Conservation (phyloP, 2,113 vertebrate genomes). For the Motacilla tschutschensis region DNA sequence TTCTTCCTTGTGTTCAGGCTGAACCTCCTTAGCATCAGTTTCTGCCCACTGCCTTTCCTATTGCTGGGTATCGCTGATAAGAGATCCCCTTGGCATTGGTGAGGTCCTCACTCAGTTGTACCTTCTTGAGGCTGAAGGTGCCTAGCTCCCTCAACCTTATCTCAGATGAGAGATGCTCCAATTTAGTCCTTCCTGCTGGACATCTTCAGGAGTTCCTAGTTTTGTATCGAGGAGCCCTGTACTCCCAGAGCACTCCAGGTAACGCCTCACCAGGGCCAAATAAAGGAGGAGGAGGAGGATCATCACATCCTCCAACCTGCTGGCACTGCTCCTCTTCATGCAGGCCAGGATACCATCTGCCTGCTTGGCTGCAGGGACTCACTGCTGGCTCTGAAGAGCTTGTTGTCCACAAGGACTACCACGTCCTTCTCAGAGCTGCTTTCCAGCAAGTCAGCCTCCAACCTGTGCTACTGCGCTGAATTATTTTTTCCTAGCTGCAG, state of each 20-base stretch:
- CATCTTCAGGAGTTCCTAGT: background rate
- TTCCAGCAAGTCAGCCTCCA: background rate
- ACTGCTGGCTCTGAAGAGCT: background rate
- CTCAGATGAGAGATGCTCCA: background rate
- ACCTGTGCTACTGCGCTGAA: fast-evolving
- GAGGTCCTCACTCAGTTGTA: fast-evolving
- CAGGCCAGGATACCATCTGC: no score
- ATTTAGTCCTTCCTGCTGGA: background rate
- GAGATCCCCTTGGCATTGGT: background rate
- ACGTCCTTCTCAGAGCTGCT: background rate
- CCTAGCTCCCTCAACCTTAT: background rate
- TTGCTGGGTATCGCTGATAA: background rate
- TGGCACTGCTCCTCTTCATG: fast-evolving
- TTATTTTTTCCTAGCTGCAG: fast-evolving
- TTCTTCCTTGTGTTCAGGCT: background rate
- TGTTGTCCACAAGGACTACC: no score
- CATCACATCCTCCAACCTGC: background rate
- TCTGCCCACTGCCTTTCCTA: background rate
- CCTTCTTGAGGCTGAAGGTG: background rate
- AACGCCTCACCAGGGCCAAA: background rate
- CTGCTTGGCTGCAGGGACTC: background rate
- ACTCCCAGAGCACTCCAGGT: background rate
- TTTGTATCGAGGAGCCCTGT: background rate
- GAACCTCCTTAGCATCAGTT: background rate
- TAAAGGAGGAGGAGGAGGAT: background rate